phyloP scores from a whole-genome alignment of 2,797 vertebrate genomes.

The Cirrhinus mrigala region DNA sequence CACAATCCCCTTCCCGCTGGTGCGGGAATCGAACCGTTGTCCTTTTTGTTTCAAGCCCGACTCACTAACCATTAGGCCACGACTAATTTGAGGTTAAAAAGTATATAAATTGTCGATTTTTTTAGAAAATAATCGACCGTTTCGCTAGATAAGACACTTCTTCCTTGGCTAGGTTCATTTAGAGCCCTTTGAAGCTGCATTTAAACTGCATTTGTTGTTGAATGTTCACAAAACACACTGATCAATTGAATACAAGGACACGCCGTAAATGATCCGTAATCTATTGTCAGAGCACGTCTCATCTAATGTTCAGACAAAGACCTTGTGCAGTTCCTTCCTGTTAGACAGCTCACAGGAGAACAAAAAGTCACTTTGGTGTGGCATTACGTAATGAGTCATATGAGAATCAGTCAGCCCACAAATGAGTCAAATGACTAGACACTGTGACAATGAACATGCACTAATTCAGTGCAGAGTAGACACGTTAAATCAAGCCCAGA shows the following conservation, averaged over 20 bases:
- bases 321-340: conserved; percentile 1
- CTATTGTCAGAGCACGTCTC: background rate
- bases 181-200: too few species aligned
- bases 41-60: too few species aligned
- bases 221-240: conserved; percentile 2
- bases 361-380: conserved; percentile 25
- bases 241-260: background rate
- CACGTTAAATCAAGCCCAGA: background rate
- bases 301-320: conserved; percentile 8
- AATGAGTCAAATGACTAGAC: conserved; percentile 23
- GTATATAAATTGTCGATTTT: too few species aligned
- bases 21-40: too few species aligned
- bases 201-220: too few species aligned
- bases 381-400: conserved; percentile 14
- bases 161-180: too few species aligned
- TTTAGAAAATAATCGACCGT: too few species aligned
- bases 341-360: background rate
- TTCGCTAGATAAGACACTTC: too few species aligned
- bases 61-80: too few species aligned
- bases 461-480: conserved; percentile 6
- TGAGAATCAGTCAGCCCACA: conserved; percentile 16
- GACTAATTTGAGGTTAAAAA: too few species aligned
- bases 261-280: background rate
- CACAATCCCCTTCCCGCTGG: too few species aligned
- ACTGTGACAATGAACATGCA: conserved; percentile 1